Percentiles rank a stretch among this genome's conserved stretches.
Evolutionary conservation across 1,140 invertebrate species (phyloP).

Genomic region (Halictus rubicundus): DNA sequence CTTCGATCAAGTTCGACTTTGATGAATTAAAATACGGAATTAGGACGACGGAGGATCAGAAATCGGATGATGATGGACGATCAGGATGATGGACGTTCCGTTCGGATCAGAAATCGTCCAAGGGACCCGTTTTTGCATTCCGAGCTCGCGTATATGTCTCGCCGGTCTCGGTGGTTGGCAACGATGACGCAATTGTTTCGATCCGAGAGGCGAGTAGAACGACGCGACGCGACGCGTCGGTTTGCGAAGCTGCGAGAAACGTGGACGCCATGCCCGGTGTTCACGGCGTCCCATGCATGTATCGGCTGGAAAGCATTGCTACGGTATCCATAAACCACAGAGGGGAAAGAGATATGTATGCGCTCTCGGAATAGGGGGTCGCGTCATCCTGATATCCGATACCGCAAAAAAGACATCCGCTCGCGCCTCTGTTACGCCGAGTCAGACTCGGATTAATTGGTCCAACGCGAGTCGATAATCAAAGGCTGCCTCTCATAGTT

Average conservation of each 20-base stretch:
- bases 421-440: conserved; percentile 18
- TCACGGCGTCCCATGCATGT: not conserved
- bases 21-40: too few relatives aligned
- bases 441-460: conserved; percentile 39
- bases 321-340: conserved; percentile 51
- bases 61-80: too few relatives aligned
- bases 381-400: conserved; percentile 47
- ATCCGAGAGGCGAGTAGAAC: conserved; percentile 23
- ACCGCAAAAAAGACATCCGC: conserved; percentile 44
- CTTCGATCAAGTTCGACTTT: too few relatives aligned
- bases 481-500: not conserved
- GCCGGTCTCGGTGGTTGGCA: conserved; percentile 19
- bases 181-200: conserved; percentile 49
- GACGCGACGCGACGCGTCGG: too few relatives aligned
- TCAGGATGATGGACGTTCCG: too few relatives aligned
- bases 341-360: conserved; percentile 34
- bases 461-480: not conserved
- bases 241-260: conserved; percentile 34
- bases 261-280: conserved; percentile 23
- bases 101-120: not conserved
- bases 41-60: too few relatives aligned
- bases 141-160: not conserved
- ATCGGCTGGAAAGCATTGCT: conserved; percentile 34
- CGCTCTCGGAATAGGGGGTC: conserved; percentile 43
- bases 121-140: not conserved